Conservation (phyloP, 2,888 invertebrate species). For the Phalera bucephala region DNA sequence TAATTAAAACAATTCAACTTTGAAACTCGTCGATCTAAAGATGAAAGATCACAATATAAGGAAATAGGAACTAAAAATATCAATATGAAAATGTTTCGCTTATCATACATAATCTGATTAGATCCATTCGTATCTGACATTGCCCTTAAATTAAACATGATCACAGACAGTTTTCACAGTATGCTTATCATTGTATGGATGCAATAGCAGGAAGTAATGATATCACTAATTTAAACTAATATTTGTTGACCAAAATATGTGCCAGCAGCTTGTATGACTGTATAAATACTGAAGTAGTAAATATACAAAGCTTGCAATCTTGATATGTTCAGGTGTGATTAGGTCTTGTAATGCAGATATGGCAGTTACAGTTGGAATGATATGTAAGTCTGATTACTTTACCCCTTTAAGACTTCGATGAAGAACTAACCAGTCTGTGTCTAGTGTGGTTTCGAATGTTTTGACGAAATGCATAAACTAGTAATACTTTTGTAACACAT, state of each 20-base stretch:
- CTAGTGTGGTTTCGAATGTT: no score
- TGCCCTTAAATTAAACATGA: constrained; percentile 60
- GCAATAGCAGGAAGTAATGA: constrained; percentile 54
- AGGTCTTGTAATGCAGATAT: background rate
- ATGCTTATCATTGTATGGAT: constrained; percentile 57
- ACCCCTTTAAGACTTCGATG: no score
- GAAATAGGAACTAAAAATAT: constrained; percentile 19
- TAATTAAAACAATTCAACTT: no score
- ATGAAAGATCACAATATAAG: constrained; percentile 14
- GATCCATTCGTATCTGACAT: constrained; percentile 67
- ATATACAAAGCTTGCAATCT: background rate
- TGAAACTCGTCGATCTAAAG: no score
- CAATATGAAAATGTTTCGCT: constrained; percentile 47
- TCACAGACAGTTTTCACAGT: constrained; percentile 42
- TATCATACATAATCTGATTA: constrained; percentile 55
- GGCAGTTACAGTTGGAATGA: no score
- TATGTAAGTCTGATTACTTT: no score
- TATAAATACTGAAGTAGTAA: constrained; percentile 6
- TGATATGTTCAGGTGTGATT: background rate
- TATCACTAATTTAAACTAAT: constrained; percentile 31
- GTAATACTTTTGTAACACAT: no score
- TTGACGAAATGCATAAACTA: no score
- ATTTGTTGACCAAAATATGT: constrained; percentile 18
- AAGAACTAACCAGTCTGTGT: no score
- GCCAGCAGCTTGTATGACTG: constrained; percentile 11